These are phyloP conservation scores for Drosophila meridionalis DNA, from an alignment of 2,888 invertebrate genomes.

Conservation along the genomic window DNA sequence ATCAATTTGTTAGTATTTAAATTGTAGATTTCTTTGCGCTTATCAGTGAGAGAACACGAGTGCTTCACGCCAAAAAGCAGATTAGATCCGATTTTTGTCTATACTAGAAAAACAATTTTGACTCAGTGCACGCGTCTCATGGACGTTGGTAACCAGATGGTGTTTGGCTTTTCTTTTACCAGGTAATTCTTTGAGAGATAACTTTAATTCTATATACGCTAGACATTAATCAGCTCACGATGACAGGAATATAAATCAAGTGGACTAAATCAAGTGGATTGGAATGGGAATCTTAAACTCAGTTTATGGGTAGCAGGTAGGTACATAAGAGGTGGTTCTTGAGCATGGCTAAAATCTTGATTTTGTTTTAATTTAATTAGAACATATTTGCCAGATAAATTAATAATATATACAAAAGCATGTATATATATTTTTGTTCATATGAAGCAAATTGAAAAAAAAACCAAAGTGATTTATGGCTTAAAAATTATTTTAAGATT, in stretches of 20 bases:
- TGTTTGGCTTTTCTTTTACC: background rate
- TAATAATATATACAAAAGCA: background rate
- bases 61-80: slow-evolving; percentile 19
- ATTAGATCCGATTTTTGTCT: slow-evolving; percentile 28
- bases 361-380: background rate
- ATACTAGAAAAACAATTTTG: background rate
- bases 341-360: background rate
- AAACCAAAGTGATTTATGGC: background rate
- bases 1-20: slow-evolving; percentile 32
- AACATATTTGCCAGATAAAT: background rate
- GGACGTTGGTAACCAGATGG: background rate
- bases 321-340: background rate
- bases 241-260: background rate
- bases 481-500: background rate
- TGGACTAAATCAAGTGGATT: background rate
- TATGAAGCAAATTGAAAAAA: background rate
- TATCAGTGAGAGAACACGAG: slow-evolving; percentile 30
- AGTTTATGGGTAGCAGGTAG: background rate
- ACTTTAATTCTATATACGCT: background rate
- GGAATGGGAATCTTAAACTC: background rate
- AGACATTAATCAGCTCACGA: background rate
- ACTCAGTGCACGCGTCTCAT: slow-evolving; percentile 13
- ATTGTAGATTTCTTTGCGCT: slow-evolving; percentile 5
- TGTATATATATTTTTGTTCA: background rate
- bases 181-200: background rate